These are phyloP conservation scores for Cotesia glomerata DNA, from an alignment of 1,140 invertebrate species.

Conservation along the genomic window DNA sequence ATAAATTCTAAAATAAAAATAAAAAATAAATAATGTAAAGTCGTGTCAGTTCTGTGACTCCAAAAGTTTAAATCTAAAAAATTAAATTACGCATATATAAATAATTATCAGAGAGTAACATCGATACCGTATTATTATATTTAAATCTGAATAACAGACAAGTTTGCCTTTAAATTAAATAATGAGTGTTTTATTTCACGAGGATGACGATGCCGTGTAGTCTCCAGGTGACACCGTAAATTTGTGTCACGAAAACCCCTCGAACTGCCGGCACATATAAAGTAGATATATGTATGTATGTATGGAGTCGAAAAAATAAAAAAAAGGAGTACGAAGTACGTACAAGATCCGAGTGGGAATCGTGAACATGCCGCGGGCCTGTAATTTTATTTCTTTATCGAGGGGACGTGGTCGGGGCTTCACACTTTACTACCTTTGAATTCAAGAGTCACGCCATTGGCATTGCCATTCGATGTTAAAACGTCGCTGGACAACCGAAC, in stretches of 20 bases:
- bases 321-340: background rate
- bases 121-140: background rate
- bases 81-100: too few species aligned
- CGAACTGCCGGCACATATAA: constrained; percentile 15
- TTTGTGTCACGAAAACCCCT: constrained; percentile 33
- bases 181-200: constrained; percentile 34
- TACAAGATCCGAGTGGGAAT: background rate
- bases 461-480: constrained; percentile 20
- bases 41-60: too few species aligned
- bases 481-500: constrained; percentile 5
- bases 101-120: constrained; percentile 13
- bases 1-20: too few species aligned
- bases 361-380: constrained; percentile 13
- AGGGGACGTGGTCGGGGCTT: constrained; percentile 23
- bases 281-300: background rate
- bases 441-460: constrained; percentile 24
- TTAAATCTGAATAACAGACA: background rate
- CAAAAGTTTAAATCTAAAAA: background rate
- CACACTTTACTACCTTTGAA: constrained; percentile 24
- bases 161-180: background rate
- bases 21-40: too few species aligned
- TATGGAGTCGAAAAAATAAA: background rate
- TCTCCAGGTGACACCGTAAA: constrained; percentile 35
- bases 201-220: constrained; percentile 36
- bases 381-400: constrained; percentile 35